Conservation (phyloP, 2,797 vertebrate species). For the Sebastes melanostomus region DNA sequence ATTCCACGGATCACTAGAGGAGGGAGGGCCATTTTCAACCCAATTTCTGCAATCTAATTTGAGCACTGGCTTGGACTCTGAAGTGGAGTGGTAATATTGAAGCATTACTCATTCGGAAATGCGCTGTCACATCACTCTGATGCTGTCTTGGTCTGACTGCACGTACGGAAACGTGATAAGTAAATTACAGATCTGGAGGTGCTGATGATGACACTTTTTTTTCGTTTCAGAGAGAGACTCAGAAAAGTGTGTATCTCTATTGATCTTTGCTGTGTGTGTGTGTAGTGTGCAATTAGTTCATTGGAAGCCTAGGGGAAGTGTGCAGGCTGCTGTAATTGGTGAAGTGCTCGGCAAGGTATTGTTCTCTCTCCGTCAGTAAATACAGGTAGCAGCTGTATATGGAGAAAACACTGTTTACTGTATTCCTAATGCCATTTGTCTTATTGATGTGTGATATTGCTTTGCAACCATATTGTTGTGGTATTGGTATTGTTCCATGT, state of each 20-base stretch:
- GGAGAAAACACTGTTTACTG: not conserved
- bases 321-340: not conserved
- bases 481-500: not conserved
- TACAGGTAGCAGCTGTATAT: not conserved
- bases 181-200: slow-evolving; percentile 27
- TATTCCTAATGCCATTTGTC: not conserved
- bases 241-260: not conserved
- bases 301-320: not conserved
- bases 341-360: not conserved
- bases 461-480: not conserved
- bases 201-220: slow-evolving; percentile 11
- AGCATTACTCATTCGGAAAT: slow-evolving; percentile 49
- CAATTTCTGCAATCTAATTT: slow-evolving; percentile 56
- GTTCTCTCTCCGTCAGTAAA: not conserved
- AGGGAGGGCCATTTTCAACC: slow-evolving; percentile 49
- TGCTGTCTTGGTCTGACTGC: not conserved
- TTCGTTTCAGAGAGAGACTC: not conserved
- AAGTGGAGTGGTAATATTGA: slow-evolving; percentile 38
- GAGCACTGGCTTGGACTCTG: slow-evolving; percentile 24
- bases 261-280: slow-evolving; percentile 4
- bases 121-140: slow-evolving; percentile 20
- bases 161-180: slow-evolving; percentile 3
- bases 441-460: slow-evolving; percentile 20
- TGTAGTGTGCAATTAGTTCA: not conserved
- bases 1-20: slow-evolving; percentile 55